Conservation (phyloP, 2,113 vertebrate species). For the Saguinus midas region DNA sequence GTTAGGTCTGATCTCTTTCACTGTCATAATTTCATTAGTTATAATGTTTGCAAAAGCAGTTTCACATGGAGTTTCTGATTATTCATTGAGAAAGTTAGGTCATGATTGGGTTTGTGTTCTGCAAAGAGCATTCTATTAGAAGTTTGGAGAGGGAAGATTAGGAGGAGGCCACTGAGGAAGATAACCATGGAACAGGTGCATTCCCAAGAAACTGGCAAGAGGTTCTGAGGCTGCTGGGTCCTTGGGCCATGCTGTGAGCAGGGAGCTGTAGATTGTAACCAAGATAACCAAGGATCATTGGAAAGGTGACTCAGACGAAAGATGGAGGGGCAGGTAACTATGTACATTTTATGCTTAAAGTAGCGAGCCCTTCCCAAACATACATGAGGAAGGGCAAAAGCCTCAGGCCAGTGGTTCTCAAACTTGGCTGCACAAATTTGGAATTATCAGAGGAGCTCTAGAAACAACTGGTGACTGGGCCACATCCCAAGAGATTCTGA, state of each 20-base stretch:
- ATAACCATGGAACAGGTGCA: background rate
- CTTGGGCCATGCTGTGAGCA: background rate
- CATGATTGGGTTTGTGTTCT: background rate
- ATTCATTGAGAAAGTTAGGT: background rate
- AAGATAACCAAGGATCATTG: background rate
- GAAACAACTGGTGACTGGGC: background rate
- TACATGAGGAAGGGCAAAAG: background rate
- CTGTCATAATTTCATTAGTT: no score
- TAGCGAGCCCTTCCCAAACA: background rate
- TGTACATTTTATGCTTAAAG: background rate
- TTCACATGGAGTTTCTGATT: background rate
- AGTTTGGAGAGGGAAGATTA: background rate
- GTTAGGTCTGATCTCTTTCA: no score
- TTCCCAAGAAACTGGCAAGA: background rate
- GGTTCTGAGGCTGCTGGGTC: background rate
- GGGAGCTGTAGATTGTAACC: background rate
- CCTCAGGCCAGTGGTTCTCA: background rate
- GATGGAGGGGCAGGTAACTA: background rate
- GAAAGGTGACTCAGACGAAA: background rate
- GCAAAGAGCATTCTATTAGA: background rate
- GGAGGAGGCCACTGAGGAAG: background rate
- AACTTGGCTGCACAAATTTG: background rate
- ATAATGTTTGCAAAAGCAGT: no score
- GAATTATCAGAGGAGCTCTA: background rate
- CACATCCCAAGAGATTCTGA: background rate